These are phyloP conservation scores for Drosophila nannoptera DNA, from an alignment of 1,140 invertebrate species.

Conservation along the genomic window DNA sequence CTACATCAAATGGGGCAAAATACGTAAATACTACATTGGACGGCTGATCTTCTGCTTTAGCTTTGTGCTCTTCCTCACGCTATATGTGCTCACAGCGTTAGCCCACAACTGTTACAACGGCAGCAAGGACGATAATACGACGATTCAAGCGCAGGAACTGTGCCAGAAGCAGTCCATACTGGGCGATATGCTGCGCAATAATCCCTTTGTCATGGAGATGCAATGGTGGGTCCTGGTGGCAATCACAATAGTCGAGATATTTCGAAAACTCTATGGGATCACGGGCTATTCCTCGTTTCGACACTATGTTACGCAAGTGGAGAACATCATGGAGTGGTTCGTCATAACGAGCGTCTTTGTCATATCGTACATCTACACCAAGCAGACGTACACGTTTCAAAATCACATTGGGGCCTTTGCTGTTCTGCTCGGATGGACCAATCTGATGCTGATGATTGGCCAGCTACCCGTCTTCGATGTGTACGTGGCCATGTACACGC, in stretches of 20 bases:
- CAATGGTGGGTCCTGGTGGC: constrained; percentile 88
- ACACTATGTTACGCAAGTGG: constrained; percentile 89
- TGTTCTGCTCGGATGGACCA: constrained; percentile 90
- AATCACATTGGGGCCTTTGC: constrained; percentile 87
- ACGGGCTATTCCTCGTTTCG: constrained; percentile 86
- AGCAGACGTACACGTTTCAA: constrained; percentile 89
- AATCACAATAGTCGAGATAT: constrained; percentile 87
- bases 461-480: constrained; percentile 91
- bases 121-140: constrained; percentile 85
- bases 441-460: constrained; percentile 92
- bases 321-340: constrained; percentile 92
- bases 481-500: constrained; percentile 92
- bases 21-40: constrained; percentile 91
- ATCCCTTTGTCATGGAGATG: constrained; percentile 86
- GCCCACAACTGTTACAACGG: constrained; percentile 89
- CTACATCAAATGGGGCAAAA: constrained; percentile 92
- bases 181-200: constrained; percentile 84
- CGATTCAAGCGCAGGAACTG: constrained; percentile 84
- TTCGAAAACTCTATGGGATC: constrained; percentile 87
- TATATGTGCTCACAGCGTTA: constrained; percentile 87
- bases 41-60: constrained; percentile 88
- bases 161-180: constrained; percentile 87
- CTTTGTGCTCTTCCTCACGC: constrained; percentile 87
- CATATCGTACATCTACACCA: constrained; percentile 88
- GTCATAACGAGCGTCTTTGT: constrained; percentile 89